phyloP scores from a whole-genome alignment of 2,113 vertebrate genomes.

The Spheniscus mendiculus region DNA sequence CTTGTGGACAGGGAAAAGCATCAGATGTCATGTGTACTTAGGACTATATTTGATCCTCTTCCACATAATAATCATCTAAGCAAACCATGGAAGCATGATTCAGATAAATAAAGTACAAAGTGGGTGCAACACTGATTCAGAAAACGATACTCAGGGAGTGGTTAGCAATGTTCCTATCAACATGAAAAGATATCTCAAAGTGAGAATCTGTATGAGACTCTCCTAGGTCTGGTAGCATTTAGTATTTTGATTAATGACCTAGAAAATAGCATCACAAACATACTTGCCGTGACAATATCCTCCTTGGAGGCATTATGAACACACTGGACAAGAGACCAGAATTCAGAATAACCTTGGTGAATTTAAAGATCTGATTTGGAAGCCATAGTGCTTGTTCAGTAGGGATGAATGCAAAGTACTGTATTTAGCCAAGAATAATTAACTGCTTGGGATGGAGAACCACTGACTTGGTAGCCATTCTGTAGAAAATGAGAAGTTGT shows the following conservation, averaged over 20 bases:
- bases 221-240: not conserved
- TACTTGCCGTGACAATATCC: not conserved
- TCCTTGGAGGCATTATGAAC: not conserved
- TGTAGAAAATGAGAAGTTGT: slow-evolving; percentile 5
- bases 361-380: not conserved
- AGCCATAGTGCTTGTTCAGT: not conserved
- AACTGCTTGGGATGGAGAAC: not conserved
- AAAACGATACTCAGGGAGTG: not conserved
- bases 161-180: not conserved
- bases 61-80: not conserved
- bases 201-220: not conserved
- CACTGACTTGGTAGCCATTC: not conserved
- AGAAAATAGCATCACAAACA: not conserved
- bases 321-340: not conserved
- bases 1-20: slow-evolving; percentile 21
- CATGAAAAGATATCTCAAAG: not conserved
- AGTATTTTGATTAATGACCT: not conserved
- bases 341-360: not conserved
- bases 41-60: not conserved
- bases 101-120: not conserved
- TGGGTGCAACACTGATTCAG: not conserved
- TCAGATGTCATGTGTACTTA: not conserved
- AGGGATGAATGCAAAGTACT: not conserved
- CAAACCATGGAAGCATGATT: not conserved
- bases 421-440: not conserved